These are phyloP conservation scores for Arrhopalites spinosus DNA, from an alignment of 2,888 invertebrate species.

Conservation along the genomic window DNA sequence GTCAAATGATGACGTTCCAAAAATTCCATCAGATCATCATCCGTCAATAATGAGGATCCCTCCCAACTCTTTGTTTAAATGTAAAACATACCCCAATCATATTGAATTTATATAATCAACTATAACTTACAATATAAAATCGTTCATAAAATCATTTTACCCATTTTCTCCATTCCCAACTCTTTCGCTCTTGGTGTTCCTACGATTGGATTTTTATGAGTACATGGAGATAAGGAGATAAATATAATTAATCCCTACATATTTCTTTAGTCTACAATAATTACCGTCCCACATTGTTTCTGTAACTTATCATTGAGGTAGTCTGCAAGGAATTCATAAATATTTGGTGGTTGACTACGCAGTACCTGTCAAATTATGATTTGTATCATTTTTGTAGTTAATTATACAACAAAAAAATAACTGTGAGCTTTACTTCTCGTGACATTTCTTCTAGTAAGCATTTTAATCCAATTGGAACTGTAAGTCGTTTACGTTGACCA, in stretches of 20 bases:
- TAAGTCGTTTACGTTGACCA: slow-evolving; percentile 53
- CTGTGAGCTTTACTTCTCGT: slow-evolving; percentile 42
- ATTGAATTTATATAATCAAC: background rate
- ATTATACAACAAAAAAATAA: background rate
- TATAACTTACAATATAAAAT: background rate
- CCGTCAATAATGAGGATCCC: slow-evolving; percentile 38
- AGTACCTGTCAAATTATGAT: slow-evolving; percentile 40
- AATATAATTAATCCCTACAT: background rate
- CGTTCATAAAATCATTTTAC: slow-evolving; percentile 6
- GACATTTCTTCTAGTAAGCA: slow-evolving; percentile 53
- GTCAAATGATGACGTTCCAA: slow-evolving; percentile 41
- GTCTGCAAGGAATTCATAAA: slow-evolving; percentile 48
- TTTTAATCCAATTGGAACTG: slow-evolving; percentile 52
- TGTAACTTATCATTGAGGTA: slow-evolving; percentile 46
- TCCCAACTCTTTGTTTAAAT: slow-evolving; percentile 40
- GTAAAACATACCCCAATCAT: background rate
- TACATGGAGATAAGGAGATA: no score
- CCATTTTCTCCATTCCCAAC: slow-evolving; percentile 42
- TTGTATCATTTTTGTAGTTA: no score
- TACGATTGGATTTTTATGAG: no score
- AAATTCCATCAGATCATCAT: slow-evolving; percentile 43
- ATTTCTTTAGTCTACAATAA: background rate
- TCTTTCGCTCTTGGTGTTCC: slow-evolving; percentile 25
- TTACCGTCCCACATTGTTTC: slow-evolving; percentile 28
- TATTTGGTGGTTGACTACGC: slow-evolving; percentile 47